These are phyloP conservation scores for Lacerta agilis DNA, from an alignment of 2,797 vertebrate genomes.

Conservation along the genomic window DNA sequence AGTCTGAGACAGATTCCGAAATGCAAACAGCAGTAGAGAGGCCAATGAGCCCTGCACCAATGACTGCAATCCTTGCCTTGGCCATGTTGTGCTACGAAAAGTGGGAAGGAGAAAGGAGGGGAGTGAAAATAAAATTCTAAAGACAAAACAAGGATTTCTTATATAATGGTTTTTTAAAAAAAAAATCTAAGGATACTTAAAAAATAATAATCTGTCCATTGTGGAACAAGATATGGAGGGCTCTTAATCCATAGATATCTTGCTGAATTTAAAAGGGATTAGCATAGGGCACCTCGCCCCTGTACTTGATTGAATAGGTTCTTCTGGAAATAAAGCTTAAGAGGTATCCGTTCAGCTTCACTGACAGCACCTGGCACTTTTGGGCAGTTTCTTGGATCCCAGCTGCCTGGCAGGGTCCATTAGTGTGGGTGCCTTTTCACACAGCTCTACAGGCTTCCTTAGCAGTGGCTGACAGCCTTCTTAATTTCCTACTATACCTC, in stretches of 20 bases:
- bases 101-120: background rate
- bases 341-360: background rate
- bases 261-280: background rate
- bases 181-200: background rate
- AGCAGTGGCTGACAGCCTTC: background rate
- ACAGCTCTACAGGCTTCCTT: background rate
- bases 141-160: background rate
- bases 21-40: conserved; percentile 89
- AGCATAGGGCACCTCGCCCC: background rate
- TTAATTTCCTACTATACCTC: background rate
- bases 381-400: background rate
- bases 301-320: background rate
- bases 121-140: background rate
- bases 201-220: no score
- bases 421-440: background rate
- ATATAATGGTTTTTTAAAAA: background rate
- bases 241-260: background rate
- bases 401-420: background rate
- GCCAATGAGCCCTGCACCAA: conserved; percentile 90
- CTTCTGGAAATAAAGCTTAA: background rate
- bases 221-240: background rate
- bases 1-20: conserved; percentile 77
- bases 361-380: background rate
- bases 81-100: conserved; percentile 71
- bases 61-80: conserved; percentile 78